These are phyloP conservation scores for Patella caerulea DNA, from an alignment of 2,888 invertebrate genomes.

Conservation along the genomic window DNA sequence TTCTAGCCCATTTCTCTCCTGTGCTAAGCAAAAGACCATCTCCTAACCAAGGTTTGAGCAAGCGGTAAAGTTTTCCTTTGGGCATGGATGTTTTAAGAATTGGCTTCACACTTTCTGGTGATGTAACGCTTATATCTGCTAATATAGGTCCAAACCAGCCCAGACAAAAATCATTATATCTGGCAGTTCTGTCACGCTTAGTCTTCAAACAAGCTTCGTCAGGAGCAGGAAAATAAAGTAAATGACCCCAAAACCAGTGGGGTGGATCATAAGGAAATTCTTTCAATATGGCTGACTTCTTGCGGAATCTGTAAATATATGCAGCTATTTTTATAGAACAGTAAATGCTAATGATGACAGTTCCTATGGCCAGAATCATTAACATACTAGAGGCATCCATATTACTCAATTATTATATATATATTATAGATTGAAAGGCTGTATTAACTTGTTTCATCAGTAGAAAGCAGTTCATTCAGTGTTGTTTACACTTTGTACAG, in stretches of 20 bases:
- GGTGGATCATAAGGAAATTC: not conserved
- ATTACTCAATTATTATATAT: not conserved
- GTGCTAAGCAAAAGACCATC: slow-evolving; percentile 55
- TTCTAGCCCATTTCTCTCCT: slow-evolving; percentile 55
- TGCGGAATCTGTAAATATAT: not conserved
- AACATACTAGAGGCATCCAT: not conserved
- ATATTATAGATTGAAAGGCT: too few relatives aligned
- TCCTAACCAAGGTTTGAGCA: slow-evolving; percentile 53
- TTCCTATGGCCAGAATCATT: not conserved
- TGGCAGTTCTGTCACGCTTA: slow-evolving; percentile 39
- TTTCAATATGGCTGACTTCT: slow-evolving; percentile 7
- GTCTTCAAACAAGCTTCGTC: slow-evolving; percentile 46
- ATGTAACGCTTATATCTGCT: slow-evolving; percentile 39
- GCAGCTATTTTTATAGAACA: not conserved
- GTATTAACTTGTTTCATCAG: too few relatives aligned
- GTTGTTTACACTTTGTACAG: too few relatives aligned
- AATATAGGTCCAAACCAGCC: slow-evolving; percentile 47
- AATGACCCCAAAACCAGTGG: slow-evolving; percentile 15
- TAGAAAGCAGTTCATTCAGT: too few relatives aligned
- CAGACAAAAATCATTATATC: slow-evolving; percentile 32
- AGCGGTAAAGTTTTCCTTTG: slow-evolving; percentile 42
- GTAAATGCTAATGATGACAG: not conserved
- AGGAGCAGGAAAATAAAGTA: slow-evolving; percentile 43
- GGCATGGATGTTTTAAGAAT: slow-evolving; percentile 53
- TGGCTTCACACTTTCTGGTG: slow-evolving; percentile 52